phyloP scores from a whole-genome alignment of 2,888 invertebrate genomes.

The Tanaodytes sp. region DNA sequence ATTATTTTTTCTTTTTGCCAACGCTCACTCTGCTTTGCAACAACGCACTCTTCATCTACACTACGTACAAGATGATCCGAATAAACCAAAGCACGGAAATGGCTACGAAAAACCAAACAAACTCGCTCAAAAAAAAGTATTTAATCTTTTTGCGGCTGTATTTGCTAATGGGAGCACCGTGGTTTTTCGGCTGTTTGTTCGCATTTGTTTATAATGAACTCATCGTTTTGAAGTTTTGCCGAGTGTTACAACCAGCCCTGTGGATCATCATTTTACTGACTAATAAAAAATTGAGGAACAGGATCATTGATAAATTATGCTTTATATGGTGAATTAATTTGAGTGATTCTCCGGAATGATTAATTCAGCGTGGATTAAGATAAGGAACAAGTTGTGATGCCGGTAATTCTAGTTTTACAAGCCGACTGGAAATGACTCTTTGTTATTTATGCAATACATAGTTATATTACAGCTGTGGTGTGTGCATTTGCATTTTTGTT shows the following conservation, averaged over 20 bases:
- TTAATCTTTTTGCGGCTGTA: conserved; percentile 61
- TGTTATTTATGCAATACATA: conserved; percentile 40
- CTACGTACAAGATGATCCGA: conserved; percentile 60
- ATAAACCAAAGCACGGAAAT: conserved; percentile 61
- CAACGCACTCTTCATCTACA: conserved; percentile 61
- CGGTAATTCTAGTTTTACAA: conserved; percentile 34
- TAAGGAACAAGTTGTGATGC: conserved; percentile 6
- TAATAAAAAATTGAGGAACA: conserved; percentile 20
- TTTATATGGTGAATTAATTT: background rate
- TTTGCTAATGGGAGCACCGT: conserved; percentile 64
- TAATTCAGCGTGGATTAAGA: too few relatives aligned
- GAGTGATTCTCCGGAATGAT: conserved; percentile 1
- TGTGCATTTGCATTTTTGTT: conserved; percentile 46
- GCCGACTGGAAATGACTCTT: conserved; percentile 35
- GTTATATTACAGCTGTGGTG: conserved; percentile 26
- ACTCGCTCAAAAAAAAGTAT: conserved; percentile 59
- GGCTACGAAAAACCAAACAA: conserved; percentile 56
- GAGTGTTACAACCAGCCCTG: conserved; percentile 59
- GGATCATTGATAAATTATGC: conserved; percentile 21
- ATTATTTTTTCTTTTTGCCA: conserved; percentile 62
- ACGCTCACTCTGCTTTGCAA: conserved; percentile 60
- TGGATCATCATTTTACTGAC: conserved; percentile 59
- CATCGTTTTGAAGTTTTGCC: conserved; percentile 59
- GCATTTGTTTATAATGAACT: conserved; percentile 60
- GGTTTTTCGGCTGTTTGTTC: conserved; percentile 61